Conservation (phyloP, 2,888 invertebrate genomes). For the Bimastos eiseni region DNA sequence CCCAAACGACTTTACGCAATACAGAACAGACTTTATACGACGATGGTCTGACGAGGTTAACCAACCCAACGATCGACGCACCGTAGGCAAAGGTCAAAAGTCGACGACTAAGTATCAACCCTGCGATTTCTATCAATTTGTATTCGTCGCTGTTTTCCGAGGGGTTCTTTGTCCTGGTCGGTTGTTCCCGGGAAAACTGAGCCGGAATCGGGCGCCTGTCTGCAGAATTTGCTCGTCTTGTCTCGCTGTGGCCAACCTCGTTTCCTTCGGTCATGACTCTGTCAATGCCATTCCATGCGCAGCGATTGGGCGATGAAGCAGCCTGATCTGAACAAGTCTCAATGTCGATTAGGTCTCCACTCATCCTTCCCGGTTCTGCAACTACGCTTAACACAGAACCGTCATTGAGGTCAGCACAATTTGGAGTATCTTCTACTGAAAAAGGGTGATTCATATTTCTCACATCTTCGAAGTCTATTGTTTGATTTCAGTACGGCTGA, state of each 20-base stretch:
- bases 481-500: background rate
- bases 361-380: background rate
- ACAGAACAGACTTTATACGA: background rate
- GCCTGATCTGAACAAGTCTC: background rate
- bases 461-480: background rate
- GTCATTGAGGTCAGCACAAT: background rate
- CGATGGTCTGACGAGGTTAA: background rate
- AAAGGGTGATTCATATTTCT: background rate
- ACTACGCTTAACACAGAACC: background rate
- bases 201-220: background rate
- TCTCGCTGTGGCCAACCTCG: background rate
- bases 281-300: background rate
- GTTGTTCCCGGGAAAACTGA: background rate
- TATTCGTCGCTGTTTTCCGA: background rate
- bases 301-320: background rate
- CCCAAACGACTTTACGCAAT: background rate
- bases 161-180: background rate
- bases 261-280: background rate
- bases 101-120: background rate
- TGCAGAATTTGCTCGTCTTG: background rate
- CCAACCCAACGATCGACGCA: background rate
- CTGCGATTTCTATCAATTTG: background rate
- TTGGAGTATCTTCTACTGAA: background rate
- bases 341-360: background rate
- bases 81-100: background rate